These are phyloP conservation scores for Eristalis arbustorum DNA, from an alignment of 2,888 invertebrate species.

Conservation along the genomic window DNA sequence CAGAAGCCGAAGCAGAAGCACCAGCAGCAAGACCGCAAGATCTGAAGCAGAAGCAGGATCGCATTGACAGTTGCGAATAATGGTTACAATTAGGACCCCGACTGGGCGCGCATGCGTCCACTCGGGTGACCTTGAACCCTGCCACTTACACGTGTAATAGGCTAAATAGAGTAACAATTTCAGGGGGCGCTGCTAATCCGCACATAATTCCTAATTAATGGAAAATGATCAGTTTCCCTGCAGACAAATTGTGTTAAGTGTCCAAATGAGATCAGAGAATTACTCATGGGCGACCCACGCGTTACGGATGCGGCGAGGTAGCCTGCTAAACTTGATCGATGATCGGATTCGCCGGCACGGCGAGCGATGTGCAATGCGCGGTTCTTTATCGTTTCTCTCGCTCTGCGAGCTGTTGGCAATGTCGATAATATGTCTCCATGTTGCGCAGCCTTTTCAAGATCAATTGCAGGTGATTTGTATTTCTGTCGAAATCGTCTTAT, in stretches of 20 bases:
- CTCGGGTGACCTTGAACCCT: constrained; percentile 50
- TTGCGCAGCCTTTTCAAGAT: constrained; percentile 74
- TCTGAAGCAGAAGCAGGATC: constrained; percentile 16
- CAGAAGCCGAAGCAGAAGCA: background rate
- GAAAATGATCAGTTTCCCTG: constrained; percentile 60
- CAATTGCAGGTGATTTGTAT: constrained; percentile 81
- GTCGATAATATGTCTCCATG: constrained; percentile 75
- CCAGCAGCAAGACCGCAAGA: background rate
- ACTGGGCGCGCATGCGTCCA: constrained; percentile 11
- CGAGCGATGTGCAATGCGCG: background rate
- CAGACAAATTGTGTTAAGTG: constrained; percentile 69
- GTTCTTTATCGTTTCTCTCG: constrained; percentile 23
- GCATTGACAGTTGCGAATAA: constrained; percentile 30
- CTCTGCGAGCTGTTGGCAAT: constrained; percentile 73
- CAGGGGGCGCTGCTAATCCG: constrained; percentile 46
- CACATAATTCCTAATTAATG: constrained; percentile 67
- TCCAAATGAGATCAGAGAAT: constrained; percentile 65
- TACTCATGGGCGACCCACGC: constrained; percentile 58
- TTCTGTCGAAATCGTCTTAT: constrained; percentile 81
- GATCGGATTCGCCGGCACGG: constrained; percentile 30
- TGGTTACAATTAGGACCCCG: constrained; percentile 35
- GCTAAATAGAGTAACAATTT: background rate
- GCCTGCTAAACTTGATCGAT: constrained; percentile 64
- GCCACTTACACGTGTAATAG: constrained; percentile 25
- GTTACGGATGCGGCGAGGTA: constrained; percentile 2